Percentiles rank a stretch among this genome's conserved stretches.
Evolutionary conservation across 2,888 invertebrate genomes (phyloP).

Genomic region (Lysandra coridon): DNA sequence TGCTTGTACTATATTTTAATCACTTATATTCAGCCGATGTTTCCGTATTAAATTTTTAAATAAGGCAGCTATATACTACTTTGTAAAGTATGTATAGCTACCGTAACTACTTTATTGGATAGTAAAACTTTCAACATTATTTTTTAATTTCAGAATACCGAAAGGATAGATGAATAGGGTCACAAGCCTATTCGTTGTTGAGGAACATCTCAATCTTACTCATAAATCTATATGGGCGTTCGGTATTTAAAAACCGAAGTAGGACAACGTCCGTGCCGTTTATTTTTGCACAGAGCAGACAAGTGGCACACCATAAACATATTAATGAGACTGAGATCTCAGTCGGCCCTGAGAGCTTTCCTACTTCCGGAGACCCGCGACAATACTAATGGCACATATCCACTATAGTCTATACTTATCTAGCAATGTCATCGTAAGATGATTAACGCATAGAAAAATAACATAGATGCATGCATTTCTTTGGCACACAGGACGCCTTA

Average conservation of each 20-base stretch:
- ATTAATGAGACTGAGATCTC: slow-evolving; percentile 47
- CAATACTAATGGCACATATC: slow-evolving; percentile 61
- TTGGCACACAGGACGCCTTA: neutral
- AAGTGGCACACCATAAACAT: slow-evolving; percentile 36
- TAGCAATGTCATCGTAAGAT: slow-evolving; percentile 35
- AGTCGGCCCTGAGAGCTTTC: slow-evolving; percentile 62
- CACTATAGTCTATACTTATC: slow-evolving; percentile 34
- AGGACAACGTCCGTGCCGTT: slow-evolving; percentile 32
- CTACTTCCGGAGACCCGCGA: slow-evolving; percentile 67
- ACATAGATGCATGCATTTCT: slow-evolving; percentile 14
- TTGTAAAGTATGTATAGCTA: too few species aligned
- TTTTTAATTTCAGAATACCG: neutral
- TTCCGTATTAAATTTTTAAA: too few species aligned
- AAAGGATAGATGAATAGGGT: neutral
- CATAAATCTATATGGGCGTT: neutral
- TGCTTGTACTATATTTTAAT: neutral
- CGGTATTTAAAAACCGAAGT: slow-evolving; percentile 13
- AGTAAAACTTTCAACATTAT: too few species aligned
- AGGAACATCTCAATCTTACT: neutral
- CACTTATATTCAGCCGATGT: too few species aligned
- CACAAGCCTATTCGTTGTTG: too few species aligned
- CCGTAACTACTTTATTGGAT: too few species aligned
- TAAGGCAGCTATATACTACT: too few species aligned
- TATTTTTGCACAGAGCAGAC: slow-evolving; percentile 32
- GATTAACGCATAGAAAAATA: slow-evolving; percentile 36